Conservation (phyloP, 2,888 invertebrate genomes). For the Drosophila paranaensis region DNA sequence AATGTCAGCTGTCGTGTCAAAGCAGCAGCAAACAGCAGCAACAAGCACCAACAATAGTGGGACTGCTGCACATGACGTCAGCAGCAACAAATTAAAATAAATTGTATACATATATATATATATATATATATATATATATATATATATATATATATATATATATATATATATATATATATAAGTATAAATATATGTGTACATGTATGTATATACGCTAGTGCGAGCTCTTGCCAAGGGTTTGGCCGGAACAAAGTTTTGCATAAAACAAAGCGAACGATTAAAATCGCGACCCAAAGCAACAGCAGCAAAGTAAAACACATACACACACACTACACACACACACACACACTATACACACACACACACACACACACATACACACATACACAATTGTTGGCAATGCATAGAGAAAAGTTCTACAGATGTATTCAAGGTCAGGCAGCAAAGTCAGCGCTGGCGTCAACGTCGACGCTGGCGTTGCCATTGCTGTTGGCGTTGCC, state of each 20-base stretch:
- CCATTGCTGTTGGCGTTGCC: constrained; percentile 6
- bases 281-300: constrained; percentile 49
- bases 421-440: constrained; percentile 77
- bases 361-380: constrained; percentile 19
- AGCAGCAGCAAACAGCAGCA: constrained; percentile 13
- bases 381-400: constrained; percentile 54
- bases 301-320: constrained; percentile 46
- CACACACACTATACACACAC: constrained; percentile 18
- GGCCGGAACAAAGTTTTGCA: constrained; percentile 42
- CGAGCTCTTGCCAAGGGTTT: constrained; percentile 44
- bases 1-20: constrained; percentile 57
- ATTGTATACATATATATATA: constrained; percentile 12
- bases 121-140: neutral
- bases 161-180: constrained; percentile 1
- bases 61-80: constrained; percentile 59
- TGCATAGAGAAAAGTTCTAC: constrained; percentile 65
- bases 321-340: constrained; percentile 23
- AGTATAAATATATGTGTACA: neutral
- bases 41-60: constrained; percentile 19
- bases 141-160: neutral
- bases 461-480: neutral
- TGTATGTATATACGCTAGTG: constrained; percentile 12
- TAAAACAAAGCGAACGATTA: constrained; percentile 57
- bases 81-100: constrained; percentile 56
- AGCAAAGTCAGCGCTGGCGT: constrained; percentile 61